Conservation (phyloP, 2,888 invertebrate species). For the Drosophila robusta region DNA sequence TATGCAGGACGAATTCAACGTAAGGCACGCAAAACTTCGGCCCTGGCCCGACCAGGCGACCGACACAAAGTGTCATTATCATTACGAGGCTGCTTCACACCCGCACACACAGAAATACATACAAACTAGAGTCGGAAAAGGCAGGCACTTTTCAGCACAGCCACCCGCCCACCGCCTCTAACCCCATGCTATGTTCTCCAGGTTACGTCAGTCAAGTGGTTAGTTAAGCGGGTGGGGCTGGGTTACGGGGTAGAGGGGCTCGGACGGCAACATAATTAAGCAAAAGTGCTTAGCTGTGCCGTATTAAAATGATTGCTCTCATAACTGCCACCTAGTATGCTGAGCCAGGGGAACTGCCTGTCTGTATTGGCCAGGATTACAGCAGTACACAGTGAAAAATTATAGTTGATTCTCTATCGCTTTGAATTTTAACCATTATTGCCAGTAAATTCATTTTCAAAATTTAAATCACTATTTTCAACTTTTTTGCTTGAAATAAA, state of each 20-base stretch:
- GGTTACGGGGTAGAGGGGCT: neutral
- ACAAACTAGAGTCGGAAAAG: conserved; percentile 41
- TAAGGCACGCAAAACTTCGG: conserved; percentile 65
- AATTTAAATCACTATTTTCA: neutral
- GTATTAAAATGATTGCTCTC: conserved; percentile 78
- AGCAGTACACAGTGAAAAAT: neutral
- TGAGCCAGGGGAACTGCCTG: conserved; percentile 12
- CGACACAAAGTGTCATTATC: conserved; percentile 73
- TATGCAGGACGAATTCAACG: conserved; percentile 73
- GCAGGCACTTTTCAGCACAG: conserved; percentile 54
- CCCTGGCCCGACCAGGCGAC: conserved; percentile 52
- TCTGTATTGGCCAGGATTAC: conserved; percentile 6
- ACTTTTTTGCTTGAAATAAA: neutral
- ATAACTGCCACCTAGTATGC: conserved; percentile 70
- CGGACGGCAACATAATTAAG: conserved; percentile 72
- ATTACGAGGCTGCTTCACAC: conserved; percentile 48
- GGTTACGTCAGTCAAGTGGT: conserved; percentile 68
- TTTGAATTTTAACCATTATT: neutral
- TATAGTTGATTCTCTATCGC: neutral
- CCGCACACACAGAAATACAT: conserved; percentile 4
- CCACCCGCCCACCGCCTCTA: conserved; percentile 5
- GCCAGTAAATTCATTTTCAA: neutral
- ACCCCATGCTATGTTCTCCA: conserved; percentile 24
- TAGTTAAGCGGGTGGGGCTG: conserved; percentile 1
- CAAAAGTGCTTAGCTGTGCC: conserved; percentile 77